A percentile compares a stretch with the other conserved stretches of the same genome.
Conservation (phyloP, 2,797 vertebrate genomes). For the Oophaga sylvatica region DNA sequence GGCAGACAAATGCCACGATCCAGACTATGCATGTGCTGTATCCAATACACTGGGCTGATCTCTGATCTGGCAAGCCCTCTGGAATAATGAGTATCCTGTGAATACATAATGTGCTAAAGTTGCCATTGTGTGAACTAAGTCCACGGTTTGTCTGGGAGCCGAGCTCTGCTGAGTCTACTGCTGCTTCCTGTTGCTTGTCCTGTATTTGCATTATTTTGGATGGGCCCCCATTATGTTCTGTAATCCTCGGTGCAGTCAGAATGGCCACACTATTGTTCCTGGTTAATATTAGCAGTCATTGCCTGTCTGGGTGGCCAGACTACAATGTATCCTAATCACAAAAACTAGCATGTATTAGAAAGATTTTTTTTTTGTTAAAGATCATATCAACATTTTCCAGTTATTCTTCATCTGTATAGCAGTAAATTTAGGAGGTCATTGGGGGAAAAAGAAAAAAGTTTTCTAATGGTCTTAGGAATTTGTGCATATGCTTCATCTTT, state of each 20-base stretch:
- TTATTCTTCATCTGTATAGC: neutral
- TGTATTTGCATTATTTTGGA: slow-evolving; percentile 90
- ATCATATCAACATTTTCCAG: neutral
- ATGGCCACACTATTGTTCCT: slow-evolving; percentile 86
- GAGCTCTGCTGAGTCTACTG: slow-evolving; percentile 90
- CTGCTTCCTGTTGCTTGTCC: slow-evolving; percentile 92
- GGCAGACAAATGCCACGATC: slow-evolving; percentile 68
- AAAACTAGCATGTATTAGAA: slow-evolving; percentile 68
- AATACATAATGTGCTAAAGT: slow-evolving; percentile 79
- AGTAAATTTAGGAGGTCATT: neutral
- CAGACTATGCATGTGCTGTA: slow-evolving; percentile 67
- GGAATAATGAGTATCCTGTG: slow-evolving; percentile 75
- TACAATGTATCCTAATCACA: slow-evolving; percentile 72
- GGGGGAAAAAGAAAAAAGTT: neutral
- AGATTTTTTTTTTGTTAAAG: neutral
- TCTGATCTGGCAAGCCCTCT: slow-evolving; percentile 68
- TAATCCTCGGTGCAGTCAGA: slow-evolving; percentile 94
- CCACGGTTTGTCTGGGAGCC: slow-evolving; percentile 79
- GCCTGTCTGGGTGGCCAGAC: slow-evolving; percentile 81
- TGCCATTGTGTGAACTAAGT: slow-evolving; percentile 79
- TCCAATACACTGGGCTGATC: slow-evolving; percentile 69
- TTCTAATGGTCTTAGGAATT: neutral
- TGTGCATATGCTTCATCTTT: neutral
- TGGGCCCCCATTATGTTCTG: slow-evolving; percentile 86
- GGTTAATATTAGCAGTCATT: slow-evolving; percentile 83